Conservation (phyloP, 2,797 vertebrate genomes). For the Lateolabrax maculatus region DNA sequence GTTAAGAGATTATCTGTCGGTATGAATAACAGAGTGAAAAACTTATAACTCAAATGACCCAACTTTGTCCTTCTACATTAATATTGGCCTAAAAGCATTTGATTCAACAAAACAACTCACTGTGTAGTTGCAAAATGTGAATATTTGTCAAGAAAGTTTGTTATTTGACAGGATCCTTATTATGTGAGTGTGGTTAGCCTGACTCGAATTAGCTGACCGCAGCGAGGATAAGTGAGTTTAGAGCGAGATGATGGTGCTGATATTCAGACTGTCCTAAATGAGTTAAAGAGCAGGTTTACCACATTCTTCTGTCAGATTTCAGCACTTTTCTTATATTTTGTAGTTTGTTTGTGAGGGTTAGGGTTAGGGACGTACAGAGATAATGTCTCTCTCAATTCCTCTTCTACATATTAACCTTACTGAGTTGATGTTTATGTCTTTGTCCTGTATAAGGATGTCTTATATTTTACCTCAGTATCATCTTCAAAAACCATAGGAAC, state of each 20-base stretch:
- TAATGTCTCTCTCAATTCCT: not conserved
- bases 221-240: conserved; percentile 21
- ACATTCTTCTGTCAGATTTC: not conserved
- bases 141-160: not conserved
- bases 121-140: not conserved
- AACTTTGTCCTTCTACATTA: not conserved
- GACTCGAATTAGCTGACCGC: conserved; percentile 12
- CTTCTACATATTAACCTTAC: not conserved
- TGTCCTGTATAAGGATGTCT: too few species aligned
- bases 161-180: not conserved
- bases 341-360: conserved; percentile 1
- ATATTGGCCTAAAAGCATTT: not conserved
- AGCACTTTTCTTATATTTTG: not conserved
- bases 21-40: not conserved
- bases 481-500: not conserved
- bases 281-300: conserved; percentile 4
- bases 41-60: not conserved
- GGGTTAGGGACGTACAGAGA: not conserved
- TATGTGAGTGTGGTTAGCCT: not conserved
- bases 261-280: not conserved
- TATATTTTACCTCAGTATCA: too few species aligned
- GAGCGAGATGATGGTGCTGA: not conserved
- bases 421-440: too few species aligned
- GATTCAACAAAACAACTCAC: not conserved
- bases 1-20: not conserved